Base-by-base conservation (phyloP, 2,113 vertebrate genomes). In the Periophthalmodon schlosseri region DNA sequence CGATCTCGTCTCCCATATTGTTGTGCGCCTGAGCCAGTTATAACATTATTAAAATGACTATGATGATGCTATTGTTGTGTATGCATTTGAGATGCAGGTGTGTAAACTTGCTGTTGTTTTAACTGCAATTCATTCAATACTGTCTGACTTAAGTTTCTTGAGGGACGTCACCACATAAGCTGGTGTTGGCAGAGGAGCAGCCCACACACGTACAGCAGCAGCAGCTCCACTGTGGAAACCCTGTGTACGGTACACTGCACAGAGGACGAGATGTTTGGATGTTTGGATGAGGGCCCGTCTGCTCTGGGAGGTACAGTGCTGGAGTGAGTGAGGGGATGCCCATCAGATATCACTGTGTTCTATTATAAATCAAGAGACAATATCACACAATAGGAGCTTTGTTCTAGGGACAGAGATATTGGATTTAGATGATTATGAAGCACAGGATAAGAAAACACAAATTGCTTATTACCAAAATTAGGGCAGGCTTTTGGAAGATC, bases 171-270 rank as follows among this genome's bases (percentile, higher is more conserved):
- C 70, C 28, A 36, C 18, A 18, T 46, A 46, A 69, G 50, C 73
- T 13, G 23, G 36, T 21, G 24, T 57, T 84, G 86, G 75, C 84
- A 73, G 67, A 1, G 68, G 70, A 16, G 73, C 85, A 84, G 92
- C 93, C 92, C 93, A 94, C 89, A 92, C 93, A 93, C 79, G 79
- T 78, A 72, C 21, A 75, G 52, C 2, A 21, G 52, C 2, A 21
- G 52, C 8, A 11, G 39, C 39, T 44, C 54, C 6, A 49, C 23
- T 1, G 63, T 88, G 89, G 79, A 91, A 73, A 83, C 84, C 39
- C 39, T 44, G 39, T 44, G 92, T 84, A 94, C 88, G 56, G 23
- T 87, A 93, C 89, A 79, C 93, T 91, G 83, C 91, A 87, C 83
- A 79, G 78, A 86, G 78, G 68, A 21, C 70, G 91, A 88, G 61